These are phyloP conservation scores for Drosophila dunni DNA, from an alignment of 1,140 invertebrate genomes.

Conservation along the genomic window DNA sequence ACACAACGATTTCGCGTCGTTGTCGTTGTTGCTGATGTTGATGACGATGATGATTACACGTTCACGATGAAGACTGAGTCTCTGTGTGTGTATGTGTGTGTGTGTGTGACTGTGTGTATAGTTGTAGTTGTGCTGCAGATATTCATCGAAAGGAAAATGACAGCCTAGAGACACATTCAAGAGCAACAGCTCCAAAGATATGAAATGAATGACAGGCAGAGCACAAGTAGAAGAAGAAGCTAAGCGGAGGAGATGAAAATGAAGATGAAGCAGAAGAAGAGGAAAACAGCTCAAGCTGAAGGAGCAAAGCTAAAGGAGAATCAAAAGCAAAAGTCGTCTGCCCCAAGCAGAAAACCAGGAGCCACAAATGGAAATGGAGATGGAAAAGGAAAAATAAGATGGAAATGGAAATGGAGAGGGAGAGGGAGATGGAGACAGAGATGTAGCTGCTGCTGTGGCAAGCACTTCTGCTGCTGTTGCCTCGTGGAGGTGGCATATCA, in stretches of 20 bases:
- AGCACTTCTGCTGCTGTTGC: slow-evolving; percentile 14
- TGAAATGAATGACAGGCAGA: slow-evolving; percentile 78
- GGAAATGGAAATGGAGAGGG: neutral
- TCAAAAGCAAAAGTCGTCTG: slow-evolving; percentile 19
- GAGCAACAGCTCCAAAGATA: slow-evolving; percentile 62
- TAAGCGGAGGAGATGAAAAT: neutral
- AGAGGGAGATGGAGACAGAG: slow-evolving; percentile 2
- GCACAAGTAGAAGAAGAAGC: slow-evolving; percentile 27
- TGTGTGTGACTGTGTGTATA: slow-evolving; percentile 14
- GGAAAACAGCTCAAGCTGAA: slow-evolving; percentile 8
- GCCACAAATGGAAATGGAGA: slow-evolving; percentile 22
- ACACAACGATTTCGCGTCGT: slow-evolving; percentile 76
- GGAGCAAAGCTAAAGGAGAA: slow-evolving; percentile 10
- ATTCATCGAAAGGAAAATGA: slow-evolving; percentile 84
- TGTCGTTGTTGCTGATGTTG: slow-evolving; percentile 57
- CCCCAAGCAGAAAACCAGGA: slow-evolving; percentile 34
- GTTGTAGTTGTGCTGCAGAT: slow-evolving; percentile 54
- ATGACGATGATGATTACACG: slow-evolving; percentile 79
- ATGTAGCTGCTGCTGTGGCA: slow-evolving; percentile 16
- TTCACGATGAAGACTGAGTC: slow-evolving; percentile 71
- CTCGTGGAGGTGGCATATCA: slow-evolving; percentile 62
- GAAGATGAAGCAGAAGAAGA: slow-evolving; percentile 37
- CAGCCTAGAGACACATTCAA: slow-evolving; percentile 84
- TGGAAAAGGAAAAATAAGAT: neutral
- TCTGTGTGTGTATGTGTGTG: slow-evolving; percentile 16